Percentiles rank a stretch among this genome's conserved stretches.
Evolutionary conservation across 2,797 vertebrate genomes (phyloP).

Genomic region (Corythornis leucogaster): DNA sequence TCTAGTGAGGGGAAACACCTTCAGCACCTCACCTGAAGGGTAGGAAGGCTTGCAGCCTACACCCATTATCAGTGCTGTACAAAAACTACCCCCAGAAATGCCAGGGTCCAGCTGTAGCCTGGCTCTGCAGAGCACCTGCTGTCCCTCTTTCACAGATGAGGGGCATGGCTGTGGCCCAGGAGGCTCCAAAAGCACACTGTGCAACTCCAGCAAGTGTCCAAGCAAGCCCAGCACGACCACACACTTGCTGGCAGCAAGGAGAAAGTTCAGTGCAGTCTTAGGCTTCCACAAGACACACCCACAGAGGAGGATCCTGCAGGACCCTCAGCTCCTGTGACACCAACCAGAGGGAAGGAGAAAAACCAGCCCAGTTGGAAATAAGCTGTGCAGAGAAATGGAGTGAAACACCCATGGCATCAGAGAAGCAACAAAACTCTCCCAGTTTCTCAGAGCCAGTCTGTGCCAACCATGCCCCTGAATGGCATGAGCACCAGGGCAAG

Average conservation of each 20-base stretch:
- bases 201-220: not conserved
- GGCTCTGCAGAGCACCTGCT: rapidly evolving
- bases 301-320: not conserved
- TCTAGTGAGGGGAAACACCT: not conserved
- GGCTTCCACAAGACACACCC: not conserved
- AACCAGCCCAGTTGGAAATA: not conserved
- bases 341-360: not conserved
- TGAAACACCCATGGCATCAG: not conserved
- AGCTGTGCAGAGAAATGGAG: not conserved
- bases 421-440: not conserved
- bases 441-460: not conserved
- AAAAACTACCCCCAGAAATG: not conserved
- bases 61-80: not conserved
- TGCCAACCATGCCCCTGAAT: no score
- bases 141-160: not conserved
- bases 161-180: not conserved
- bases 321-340: not conserved
- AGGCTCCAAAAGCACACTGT: not conserved
- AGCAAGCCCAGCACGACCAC: not conserved
- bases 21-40: not conserved
- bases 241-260: not conserved
- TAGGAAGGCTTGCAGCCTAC: not conserved
- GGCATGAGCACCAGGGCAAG: no score
- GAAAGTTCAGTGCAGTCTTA: not conserved
- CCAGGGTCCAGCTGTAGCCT: not conserved